Evolutionary conservation across 2,113 vertebrate species (phyloP).

Genomic region (Sinocyclocheilus anophthalmus): DNA sequence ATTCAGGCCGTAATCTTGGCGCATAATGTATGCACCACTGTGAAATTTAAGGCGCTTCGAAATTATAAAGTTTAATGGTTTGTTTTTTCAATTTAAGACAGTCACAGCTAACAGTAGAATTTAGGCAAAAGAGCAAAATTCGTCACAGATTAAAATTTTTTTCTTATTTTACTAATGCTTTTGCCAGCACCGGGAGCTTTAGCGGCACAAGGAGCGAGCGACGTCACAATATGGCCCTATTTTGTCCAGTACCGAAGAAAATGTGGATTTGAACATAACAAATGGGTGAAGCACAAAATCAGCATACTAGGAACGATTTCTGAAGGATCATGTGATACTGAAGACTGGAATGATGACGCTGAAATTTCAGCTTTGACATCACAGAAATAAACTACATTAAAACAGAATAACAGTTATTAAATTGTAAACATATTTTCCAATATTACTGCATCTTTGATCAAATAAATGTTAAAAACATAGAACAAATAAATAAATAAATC

Average conservation of each 20-base stretch:
- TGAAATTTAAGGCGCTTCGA: background rate
- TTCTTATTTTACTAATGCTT: too few species aligned
- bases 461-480: background rate
- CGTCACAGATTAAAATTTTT: too few species aligned
- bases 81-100: too few species aligned
- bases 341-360: background rate
- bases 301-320: background rate
- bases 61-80: background rate
- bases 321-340: background rate
- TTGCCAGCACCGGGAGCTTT: too few species aligned
- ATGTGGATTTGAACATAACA: background rate
- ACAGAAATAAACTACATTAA: background rate
- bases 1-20: background rate
- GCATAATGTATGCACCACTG: background rate
- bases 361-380: background rate
- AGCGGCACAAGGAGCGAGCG: background rate
- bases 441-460: background rate
- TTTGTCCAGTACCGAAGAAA: background rate
- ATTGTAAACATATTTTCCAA: background rate
- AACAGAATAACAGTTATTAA: background rate
- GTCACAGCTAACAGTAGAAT: too few species aligned
- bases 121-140: too few species aligned
- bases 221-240: background rate
- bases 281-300: background rate
- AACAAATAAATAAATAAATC: background rate